Base-by-base conservation (phyloP, 1,140 invertebrate species). In the Drosophila auraria region DNA sequence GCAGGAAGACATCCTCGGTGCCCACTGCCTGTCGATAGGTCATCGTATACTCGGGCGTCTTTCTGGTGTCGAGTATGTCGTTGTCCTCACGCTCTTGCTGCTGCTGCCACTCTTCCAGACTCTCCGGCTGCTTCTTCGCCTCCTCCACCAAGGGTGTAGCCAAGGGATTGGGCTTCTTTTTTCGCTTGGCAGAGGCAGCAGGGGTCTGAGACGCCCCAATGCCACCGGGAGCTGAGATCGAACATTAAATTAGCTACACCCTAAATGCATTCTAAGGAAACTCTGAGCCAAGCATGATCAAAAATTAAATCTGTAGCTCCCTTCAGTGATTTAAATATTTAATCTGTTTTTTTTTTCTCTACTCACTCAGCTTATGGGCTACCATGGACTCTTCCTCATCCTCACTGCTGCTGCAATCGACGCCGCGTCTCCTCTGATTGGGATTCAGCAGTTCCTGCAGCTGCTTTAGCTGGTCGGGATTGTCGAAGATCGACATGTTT, bases 1-100 rank as follows among this genome's bases (percentile, higher is more conserved):
- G 96, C 53, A 98, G 93, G 93, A 95, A 98, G 40, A 98, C 95
- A 92, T 98, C 97, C 93, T 98, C 97, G 1, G 97, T 95, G 11
- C 95, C 95, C 2, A 98, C 97, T 54, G 96, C 94, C 93, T 98
- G 97, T 79, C 96, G 96, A 91, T 97, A 98, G 82, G 96, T 95
- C 83, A 98, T 96, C 23, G 96, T 95, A 93, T 97, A 98, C 76
- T 95, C 94, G 1, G 97, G 97, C 44, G 94, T 94, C 82, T 95
- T 95, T 53, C 97, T 93, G 3, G 95, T 95, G 80, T 96, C 96
- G 9, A 94, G 74, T 9, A 94, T 77, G 83, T 95, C 95, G 0
- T 59, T 69, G 63, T 92, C 83, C 30, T 86, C 73, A 3, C 91
- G 92, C 7, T 93, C 93, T 63, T 94, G 93, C 50, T 93, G 93